These are phyloP conservation scores for Rousettus leschenaultii DNA, from an alignment of 2,113 vertebrate genomes.

Conservation along the genomic window DNA sequence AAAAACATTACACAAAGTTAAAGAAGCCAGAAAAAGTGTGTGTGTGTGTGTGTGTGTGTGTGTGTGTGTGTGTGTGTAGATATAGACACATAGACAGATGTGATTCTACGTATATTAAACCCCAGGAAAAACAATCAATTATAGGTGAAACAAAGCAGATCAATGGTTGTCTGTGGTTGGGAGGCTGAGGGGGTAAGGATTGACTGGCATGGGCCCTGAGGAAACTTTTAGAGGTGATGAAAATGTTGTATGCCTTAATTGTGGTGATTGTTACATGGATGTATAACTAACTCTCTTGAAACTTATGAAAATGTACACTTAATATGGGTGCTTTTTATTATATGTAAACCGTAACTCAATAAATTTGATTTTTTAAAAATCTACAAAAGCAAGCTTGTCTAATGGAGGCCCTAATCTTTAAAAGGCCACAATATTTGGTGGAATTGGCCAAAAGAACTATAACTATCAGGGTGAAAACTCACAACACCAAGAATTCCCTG, in stretches of 20 bases:
- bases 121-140: not conserved
- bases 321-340: not conserved
- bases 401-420: not conserved
- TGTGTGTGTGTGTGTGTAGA: not conserved
- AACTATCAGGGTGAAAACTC: not conserved
- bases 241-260: not conserved
- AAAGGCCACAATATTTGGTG: not conserved
- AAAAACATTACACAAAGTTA: not conserved
- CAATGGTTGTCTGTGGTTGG: not conserved
- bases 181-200: rapidly evolving
- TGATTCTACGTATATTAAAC: not conserved
- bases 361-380: not conserved
- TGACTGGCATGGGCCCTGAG: not conserved
- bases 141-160: not conserved
- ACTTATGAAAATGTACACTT: not conserved
- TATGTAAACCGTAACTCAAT: not conserved
- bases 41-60: not conserved
- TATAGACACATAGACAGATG: not conserved
- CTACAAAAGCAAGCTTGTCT: not conserved
- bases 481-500: not conserved
- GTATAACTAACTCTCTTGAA: not conserved
- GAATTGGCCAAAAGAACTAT: not conserved
- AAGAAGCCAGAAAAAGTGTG: not conserved
- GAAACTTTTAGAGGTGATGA: not conserved
- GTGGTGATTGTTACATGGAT: not conserved